Base-by-base conservation (phyloP, 2,888 invertebrate species). In the Chymomyza caudatula region DNA sequence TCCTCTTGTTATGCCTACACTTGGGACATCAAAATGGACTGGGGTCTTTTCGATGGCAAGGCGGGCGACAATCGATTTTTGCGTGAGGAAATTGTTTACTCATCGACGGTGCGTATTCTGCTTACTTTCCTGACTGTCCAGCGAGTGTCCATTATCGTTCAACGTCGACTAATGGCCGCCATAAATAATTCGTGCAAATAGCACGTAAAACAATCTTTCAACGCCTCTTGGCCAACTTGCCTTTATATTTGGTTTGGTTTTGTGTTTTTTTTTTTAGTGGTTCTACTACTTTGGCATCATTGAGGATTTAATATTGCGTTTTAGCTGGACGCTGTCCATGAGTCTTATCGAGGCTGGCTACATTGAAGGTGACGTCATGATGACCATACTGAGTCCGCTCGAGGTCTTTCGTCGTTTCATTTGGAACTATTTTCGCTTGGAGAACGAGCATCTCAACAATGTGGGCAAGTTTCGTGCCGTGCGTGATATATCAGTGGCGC, bases 11-110 rank as follows among this genome's bases (percentile, higher is more conserved):
- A 96, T 89, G 94, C 96, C 4, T 95, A 95, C 88, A 93, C 94
- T 22, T 96, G 96, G 96, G 96, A 96, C 89, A 93, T 96, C 62
- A 95, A 94, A 91, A 95, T 96, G 95, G 96, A 96, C 92, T 96
- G 96, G 96, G 96, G 96, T 4, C 91, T 96, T 51, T 92, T 96
- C 83, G 96, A 96, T 89, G 92, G 93, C 69, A 92, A 93, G 74
- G 93, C 95, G 13, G 95, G 95, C n/a, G 94, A 95, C 89, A 94
- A 95, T 91, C 92, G 91, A 85, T 93, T 95, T 87, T 91, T 96
- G 44, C 90, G 96, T 63, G 95, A 95, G 88, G 95, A 96, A 91
- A 94, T 95, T 76, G 95, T 96, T 56, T 96, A 96, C 90, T 94
- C 95, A 22, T 93, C 94, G 67, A 93, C 93, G 87, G 95, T 95